Percentiles rank a stretch among this genome's conserved stretches.
These are phyloP conservation scores for Acanthosepion pharaonis DNA, from an alignment of 2,888 invertebrate species.

Conservation along the genomic window DNA sequence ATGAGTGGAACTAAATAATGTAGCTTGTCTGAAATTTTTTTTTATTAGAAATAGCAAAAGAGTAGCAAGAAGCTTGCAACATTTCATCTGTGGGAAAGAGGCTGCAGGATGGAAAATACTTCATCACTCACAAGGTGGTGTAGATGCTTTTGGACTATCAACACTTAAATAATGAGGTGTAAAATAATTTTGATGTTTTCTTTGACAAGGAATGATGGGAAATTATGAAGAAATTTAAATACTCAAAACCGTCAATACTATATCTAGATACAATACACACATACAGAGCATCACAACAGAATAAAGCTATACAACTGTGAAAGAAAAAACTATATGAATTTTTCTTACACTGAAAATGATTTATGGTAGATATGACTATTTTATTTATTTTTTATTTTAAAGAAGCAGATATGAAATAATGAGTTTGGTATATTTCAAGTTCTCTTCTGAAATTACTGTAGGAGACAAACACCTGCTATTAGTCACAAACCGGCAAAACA, in stretches of 20 bases:
- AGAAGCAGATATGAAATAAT: not conserved
- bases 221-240: not conserved
- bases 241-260: not conserved
- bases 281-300: not conserved
- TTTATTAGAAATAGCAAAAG: too few species aligned
- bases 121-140: too few species aligned
- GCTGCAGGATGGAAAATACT: too few species aligned
- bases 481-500: not conserved
- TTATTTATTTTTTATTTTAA: not conserved
- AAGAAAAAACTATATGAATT: not conserved
- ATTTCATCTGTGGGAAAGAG: too few species aligned
- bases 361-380: not conserved
- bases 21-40: too few species aligned
- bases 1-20: too few species aligned
- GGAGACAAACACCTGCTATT: not conserved
- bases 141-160: not conserved
- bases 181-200: not conserved
- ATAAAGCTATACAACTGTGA: not conserved
- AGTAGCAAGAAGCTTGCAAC: too few species aligned
- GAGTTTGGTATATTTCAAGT: not conserved
- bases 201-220: not conserved
- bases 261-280: not conserved
- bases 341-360: not conserved
- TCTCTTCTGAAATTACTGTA: not conserved
- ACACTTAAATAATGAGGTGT: not conserved